These are phyloP conservation scores for Eristalinus sepulchralis DNA, from an alignment of 2,888 invertebrate species.

Conservation along the genomic window DNA sequence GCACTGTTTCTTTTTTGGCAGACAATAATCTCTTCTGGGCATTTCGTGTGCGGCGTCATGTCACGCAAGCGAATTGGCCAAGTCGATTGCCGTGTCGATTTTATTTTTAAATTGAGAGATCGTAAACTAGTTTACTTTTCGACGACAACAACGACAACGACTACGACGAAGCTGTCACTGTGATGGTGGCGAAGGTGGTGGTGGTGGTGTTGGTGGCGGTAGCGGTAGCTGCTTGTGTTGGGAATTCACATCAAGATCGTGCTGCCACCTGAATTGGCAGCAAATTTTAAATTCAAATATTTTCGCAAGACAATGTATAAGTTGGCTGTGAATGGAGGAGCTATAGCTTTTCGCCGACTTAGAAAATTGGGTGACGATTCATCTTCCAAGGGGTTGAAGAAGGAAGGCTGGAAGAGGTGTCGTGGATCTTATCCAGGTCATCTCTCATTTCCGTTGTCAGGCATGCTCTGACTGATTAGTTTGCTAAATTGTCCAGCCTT, in stretches of 20 bases:
- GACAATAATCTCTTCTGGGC: slow-evolving; percentile 5
- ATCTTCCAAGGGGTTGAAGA: not conserved
- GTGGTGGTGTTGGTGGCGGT: not conserved
- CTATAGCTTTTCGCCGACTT: not conserved
- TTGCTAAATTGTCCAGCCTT: not conserved
- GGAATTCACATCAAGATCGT: slow-evolving; percentile 34
- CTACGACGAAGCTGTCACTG: not conserved
- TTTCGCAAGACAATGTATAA: slow-evolving; percentile 35
- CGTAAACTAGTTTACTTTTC: slow-evolving; percentile 35
- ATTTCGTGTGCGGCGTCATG: slow-evolving; percentile 23
- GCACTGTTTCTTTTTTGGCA: not conserved
- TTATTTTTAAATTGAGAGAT: slow-evolving; percentile 27
- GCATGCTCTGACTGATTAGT: not conserved
- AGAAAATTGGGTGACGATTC: not conserved
- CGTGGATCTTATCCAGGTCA: no score
- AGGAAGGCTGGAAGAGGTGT: not conserved
- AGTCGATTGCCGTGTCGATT: not conserved
- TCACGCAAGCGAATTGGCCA: slow-evolving; percentile 31
- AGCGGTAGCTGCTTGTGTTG: not conserved
- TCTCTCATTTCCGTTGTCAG: not conserved
- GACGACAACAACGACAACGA: not conserved
- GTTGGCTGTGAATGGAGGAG: not conserved
- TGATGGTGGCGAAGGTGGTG: not conserved
- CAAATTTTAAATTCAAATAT: slow-evolving; percentile 47
- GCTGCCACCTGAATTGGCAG: slow-evolving; percentile 32